Base-by-base conservation (phyloP, 2,113 vertebrate species). In the Actenoides lindsayi region DNA sequence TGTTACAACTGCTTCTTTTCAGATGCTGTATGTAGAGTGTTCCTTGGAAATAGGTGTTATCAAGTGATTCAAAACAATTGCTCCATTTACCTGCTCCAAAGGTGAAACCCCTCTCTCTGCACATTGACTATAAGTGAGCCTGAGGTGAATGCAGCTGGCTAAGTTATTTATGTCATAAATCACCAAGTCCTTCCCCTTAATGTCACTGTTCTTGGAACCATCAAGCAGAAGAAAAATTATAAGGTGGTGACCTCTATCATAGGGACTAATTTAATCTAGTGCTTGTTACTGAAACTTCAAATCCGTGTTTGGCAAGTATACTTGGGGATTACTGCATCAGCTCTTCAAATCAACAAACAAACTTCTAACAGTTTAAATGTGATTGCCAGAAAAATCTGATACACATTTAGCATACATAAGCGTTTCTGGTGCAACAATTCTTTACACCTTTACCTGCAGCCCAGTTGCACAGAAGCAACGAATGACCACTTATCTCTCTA, bases 21-120 rank as follows among this genome's bases (percentile, higher is more conserved):
- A 20, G 82, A 1, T 11, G 39, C 12, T 20, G 16, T 1, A 16
- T 1, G 18, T 4, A 4, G 27, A 12, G 24, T 0, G 14, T 44
- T 54, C 19, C 64, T 16, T 0, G 0, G 71, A 46, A n/a, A 15
- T 9, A 24, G 27, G 20, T 21, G 13, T 18, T 19, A 2, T 3
- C 0, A 3, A 33, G 8, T 0, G 0, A 20, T 2, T 20, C 31
- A 3, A 15, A 65, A 30, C 0, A 1, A 35, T 3, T 0, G 0
- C 11, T 3, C 1, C 0, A 2, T 59, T n/a, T 15, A 31, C 70
- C 37, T 10, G 42, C 33, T 56, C 11, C 10, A n/a, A 16, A 20
- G 35, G 37, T 27, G 39, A 83, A 78, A 6, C 28, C 33, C 42
- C 62, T 53, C 44, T 11, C 5, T 2, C 50, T 23, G 10, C 19